Base-by-base conservation (phyloP, 92 coral and sea anemone genomes). In the Phenganax marumi region DNA sequence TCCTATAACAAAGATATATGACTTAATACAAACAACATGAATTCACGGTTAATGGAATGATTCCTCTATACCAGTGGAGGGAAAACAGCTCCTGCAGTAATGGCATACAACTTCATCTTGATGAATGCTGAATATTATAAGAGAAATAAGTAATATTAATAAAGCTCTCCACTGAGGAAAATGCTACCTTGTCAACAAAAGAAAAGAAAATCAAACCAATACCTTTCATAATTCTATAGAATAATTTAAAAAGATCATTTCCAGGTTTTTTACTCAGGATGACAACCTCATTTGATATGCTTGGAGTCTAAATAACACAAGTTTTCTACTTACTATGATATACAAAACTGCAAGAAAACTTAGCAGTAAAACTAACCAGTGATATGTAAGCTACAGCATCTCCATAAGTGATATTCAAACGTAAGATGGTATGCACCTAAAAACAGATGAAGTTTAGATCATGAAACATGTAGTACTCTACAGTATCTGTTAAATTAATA, bases 71-170 rank as follows among this genome's bases (percentile, higher is more conserved):
- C 98, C 91, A 96, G 52, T 86, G 85, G 93, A 48, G 99, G 99
- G 55, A 91, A 92, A 48, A 96, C 97, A 92, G 93, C 93, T 7
- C 93, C 99, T 33, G 91, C 88, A 86, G 93, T 96, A n/a, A 88
- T 48, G 5, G 99, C 97, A 58, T 87, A 96, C 77, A 96, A 56
- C 46, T 88, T 91, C 99, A 96, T 81, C 84, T 92, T 93, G 52
- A 93, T 89, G 24, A 92, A 90, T 0, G 92, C 97, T 93, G 88
- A 24, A 73, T 65, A 43, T 64, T 4, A 10, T 6, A 46, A 75
- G 25, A 52, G 58, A 8, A 14, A 19, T 56, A 2, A 56, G 21
- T 56, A 14, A 56, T 1, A 56, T 56, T 56, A 14, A 4, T 14
- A 33, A 33, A 33, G 3, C 2, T 33, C 43, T 33, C 43, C 5